phyloP scores from a whole-genome alignment of 2,888 invertebrate species.

The Rotaria magnacalcarata region DNA sequence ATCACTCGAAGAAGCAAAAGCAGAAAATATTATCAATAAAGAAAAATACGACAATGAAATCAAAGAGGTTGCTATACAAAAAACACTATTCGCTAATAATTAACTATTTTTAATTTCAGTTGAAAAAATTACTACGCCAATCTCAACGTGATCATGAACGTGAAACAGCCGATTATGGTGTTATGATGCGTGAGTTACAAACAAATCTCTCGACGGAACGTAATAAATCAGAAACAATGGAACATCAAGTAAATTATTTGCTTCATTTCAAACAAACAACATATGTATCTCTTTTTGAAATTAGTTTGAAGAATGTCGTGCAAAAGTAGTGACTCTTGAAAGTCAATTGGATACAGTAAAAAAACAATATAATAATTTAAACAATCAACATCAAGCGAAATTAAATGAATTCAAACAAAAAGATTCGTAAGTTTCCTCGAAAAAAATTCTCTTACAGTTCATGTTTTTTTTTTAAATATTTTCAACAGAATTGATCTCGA shows the following conservation, averaged over 20 bases:
- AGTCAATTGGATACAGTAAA: not conserved
- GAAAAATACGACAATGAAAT: constrained; percentile 50
- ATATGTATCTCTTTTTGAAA: too few relatives aligned
- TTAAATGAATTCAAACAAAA: constrained; percentile 21
- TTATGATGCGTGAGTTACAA: constrained; percentile 76
- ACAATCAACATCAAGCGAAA: not conserved
- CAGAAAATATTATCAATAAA: constrained; percentile 49
- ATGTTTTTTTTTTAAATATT: not conserved
- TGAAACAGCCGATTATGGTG: constrained; percentile 72
- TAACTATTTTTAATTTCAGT: constrained; percentile 47
- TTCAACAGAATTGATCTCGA: not conserved
- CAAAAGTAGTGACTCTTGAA: not conserved
- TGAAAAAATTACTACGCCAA: constrained; percentile 65
- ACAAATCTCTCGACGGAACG: constrained; percentile 72
- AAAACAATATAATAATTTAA: not conserved
- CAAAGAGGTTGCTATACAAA: constrained; percentile 50
- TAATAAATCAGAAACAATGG: constrained; percentile 70
- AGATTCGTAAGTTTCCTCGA: not conserved
- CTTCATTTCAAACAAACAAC: not conserved
- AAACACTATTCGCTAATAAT: too few relatives aligned
- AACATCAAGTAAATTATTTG: constrained; percentile 62
- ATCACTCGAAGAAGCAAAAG: constrained; percentile 50
- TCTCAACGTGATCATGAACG: constrained; percentile 77
- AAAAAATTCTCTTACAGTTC: not conserved
- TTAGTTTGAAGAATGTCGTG: constrained; percentile 22